Evolutionary conservation across 2,888 invertebrate genomes (phyloP).

Genomic region (Hemicrepidius hirtus): DNA sequence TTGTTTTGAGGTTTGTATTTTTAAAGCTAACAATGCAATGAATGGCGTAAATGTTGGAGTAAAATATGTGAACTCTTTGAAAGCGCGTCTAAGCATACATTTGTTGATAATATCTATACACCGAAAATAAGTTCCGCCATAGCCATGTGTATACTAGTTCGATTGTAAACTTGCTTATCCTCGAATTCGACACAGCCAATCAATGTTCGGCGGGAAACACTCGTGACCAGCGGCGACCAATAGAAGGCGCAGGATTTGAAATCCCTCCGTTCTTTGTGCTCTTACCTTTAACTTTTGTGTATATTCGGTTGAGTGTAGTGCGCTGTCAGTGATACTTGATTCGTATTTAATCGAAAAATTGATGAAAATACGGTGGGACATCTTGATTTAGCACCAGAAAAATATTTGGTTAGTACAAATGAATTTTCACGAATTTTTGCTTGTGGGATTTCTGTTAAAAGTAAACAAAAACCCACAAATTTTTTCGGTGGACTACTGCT

Average conservation of each 20-base stretch:
- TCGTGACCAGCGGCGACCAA: constrained; percentile 69
- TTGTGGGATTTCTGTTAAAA: constrained; percentile 68
- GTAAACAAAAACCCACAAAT: constrained; percentile 58
- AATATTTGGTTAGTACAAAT: constrained; percentile 80
- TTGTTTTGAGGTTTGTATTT: neutral
- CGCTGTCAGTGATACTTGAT: constrained; percentile 69
- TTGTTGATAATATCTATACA: constrained; percentile 65
- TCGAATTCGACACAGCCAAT: constrained; percentile 63
- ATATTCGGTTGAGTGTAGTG: constrained; percentile 71
- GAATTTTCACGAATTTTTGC: constrained; percentile 61
- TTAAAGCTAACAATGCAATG: neutral
- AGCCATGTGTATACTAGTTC: constrained; percentile 64
- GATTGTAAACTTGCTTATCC: constrained; percentile 44
- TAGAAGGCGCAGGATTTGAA: constrained; percentile 69
- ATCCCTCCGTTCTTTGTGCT: constrained; percentile 70
- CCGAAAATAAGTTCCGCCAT: constrained; percentile 55
- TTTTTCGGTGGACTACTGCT: constrained; percentile 54
- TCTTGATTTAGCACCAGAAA: constrained; percentile 79
- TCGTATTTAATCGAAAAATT: constrained; percentile 78
- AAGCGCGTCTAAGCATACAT: constrained; percentile 30
- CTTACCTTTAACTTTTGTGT: constrained; percentile 70
- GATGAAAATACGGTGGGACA: constrained; percentile 81
- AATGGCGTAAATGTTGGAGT: constrained; percentile 34
- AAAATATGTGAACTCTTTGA: constrained; percentile 55
- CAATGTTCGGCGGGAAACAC: constrained; percentile 67